A percentile compares a stretch with the other conserved stretches of the same genome.
Conservation (phyloP, 2,113 vertebrate species). For the Engystomops pustulosus region DNA sequence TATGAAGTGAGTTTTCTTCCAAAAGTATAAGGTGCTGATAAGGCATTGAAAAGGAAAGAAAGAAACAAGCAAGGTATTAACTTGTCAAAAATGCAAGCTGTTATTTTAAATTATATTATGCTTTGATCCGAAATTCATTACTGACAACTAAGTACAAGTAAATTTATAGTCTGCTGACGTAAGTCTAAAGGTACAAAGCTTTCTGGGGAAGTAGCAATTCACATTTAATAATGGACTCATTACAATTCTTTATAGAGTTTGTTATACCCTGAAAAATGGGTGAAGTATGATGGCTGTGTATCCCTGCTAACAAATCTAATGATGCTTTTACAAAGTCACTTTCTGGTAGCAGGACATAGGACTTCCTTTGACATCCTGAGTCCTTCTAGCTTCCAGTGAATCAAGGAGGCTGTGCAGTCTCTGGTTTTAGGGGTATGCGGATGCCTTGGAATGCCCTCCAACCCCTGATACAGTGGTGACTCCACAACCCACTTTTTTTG, state of each 20-base stretch:
- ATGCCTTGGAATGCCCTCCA: too few species aligned
- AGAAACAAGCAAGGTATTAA: slow-evolving; percentile 53
- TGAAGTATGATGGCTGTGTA: not conserved
- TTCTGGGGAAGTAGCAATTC: slow-evolving; percentile 5
- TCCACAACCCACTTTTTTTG: too few species aligned
- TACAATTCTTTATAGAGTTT: not conserved
- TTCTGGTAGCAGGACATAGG: too few species aligned
- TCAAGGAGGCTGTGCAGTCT: too few species aligned
- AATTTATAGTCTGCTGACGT: slow-evolving; percentile 24
- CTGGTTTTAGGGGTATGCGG: too few species aligned
- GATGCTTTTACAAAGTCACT: too few species aligned
- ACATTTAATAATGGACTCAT: slow-evolving; percentile 28
- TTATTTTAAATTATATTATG: slow-evolving; percentile 44
- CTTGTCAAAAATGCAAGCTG: slow-evolving; percentile 48
- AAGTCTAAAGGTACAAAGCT: not conserved
- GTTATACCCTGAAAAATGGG: not conserved
- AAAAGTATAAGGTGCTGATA: slow-evolving; percentile 38
- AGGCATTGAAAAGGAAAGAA: slow-evolving; percentile 26
- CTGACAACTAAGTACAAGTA: slow-evolving; percentile 25
- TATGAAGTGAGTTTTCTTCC: slow-evolving; percentile 26
- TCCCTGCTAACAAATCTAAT: not conserved
- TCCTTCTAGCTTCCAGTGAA: too few species aligned
- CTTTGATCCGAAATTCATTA: slow-evolving; percentile 31
- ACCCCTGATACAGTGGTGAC: too few species aligned
- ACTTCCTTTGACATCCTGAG: too few species aligned